Base-by-base conservation (phyloP, 2,797 vertebrate genomes). In the Rhinichthys osculus region DNA sequence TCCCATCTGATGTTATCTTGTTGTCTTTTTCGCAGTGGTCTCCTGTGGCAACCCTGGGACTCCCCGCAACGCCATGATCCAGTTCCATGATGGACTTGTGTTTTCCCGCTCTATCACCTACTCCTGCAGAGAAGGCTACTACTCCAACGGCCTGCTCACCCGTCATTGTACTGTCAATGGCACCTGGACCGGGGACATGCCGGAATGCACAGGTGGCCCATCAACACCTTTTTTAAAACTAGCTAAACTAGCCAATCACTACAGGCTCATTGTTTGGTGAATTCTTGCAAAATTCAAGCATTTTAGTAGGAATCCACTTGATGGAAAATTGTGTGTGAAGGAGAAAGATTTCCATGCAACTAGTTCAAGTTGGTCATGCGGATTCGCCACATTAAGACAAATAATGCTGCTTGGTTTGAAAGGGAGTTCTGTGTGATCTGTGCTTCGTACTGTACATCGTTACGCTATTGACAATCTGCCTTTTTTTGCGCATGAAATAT, bases 31-130 rank as follows among this genome's bases (percentile, higher is more conserved):
- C 11, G 70, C 81, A 99, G 98, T 99, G 82, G 94, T 99, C 76
- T 99, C 97, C 27, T 99, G 98, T 85, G 98, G 98, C 78, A 99
- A 99, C 81, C 98, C 98, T 0, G 98, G 98, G 44, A 99, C 98
- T 0, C 98, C 98, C 74, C 95, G 96, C 86, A 99, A 99, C 0
- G 93, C 98, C 9, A 93, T 94, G 83, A 97, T 99, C 62, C 87
- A 97, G 71, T 96, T 96, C 92, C 98, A 98, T 1, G 98, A 99
- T 0, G 97, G 97, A 86, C 93, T 99, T 84, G 94, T 97, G 0
- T 99, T 99, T 93, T 98, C 98, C 89, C 97, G 95, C 89, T 99
- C 98, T 79, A 96, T 99, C 54, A 96, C 97, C 21, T 99, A 99
- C 2, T 86, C 97, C 81, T 99, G 98, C 90, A 95, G 98, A 47